Evolutionary conservation across 2,888 invertebrate species (phyloP), one percentile per base, ranked within the genome.

Genomic region (Neoscelio sp.): DNA sequence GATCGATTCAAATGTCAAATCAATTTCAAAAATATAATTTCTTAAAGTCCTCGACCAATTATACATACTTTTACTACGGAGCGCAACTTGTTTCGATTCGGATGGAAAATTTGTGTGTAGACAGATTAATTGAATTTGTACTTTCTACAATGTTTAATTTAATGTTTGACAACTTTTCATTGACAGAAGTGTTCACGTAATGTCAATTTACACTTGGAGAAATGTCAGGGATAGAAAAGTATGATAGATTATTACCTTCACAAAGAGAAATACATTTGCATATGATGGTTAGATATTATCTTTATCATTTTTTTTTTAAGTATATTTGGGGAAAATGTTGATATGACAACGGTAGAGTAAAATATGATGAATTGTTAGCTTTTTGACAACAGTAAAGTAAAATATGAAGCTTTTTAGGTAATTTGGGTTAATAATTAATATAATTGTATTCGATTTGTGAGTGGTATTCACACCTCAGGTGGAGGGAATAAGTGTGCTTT

Each of bases 1-100:
- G 17, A 18, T 18, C 18, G n/a, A 42, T 42, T 18, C 40, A 42
- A 42, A 42, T 42, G 40, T 42, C 40, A 42, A 42, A 42, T 42
- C 17, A n/a, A 42, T 42, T 42, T 42, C 35, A 35, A 42, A 42
- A 42, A 42, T 17, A 8, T 42, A 8, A 42, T 42, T 42, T 17
- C 15, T 42, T 42, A 3, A 12, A 13, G 12, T 33, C 35, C 13
- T 42, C 40, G 8, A 18, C 17, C 40, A 42, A 42, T 42, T 18
- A 18, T 15, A 18, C 8, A 42, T 18, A 18, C 15, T 18, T 18
- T 12, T 13, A 13, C 35, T 35, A 5, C 15, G 6, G 13, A 35
- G 15, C 6, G 8, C 35, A 13, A 35, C 35, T 12, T 35, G 13
- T 35, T 35, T 35, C 13, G 35, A 35, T 35, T 13, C 15, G 15